A percentile compares a stretch with the other conserved stretches of the same genome.
Evolutionary conservation across 1,140 invertebrate species (phyloP).

Genomic region (Magallana ariakensis): DNA sequence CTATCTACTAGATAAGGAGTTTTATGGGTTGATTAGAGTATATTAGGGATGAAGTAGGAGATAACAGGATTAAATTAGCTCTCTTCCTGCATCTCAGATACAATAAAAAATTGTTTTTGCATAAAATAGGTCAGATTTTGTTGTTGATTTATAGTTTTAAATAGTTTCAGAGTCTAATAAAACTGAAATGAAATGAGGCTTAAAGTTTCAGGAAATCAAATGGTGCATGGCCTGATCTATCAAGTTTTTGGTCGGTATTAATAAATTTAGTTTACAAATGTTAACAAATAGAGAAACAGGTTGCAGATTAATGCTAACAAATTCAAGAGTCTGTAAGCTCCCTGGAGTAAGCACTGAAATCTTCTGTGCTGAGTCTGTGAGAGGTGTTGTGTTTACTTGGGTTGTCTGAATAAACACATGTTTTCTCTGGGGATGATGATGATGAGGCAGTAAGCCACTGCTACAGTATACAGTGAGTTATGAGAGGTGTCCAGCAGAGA

Average conservation of each 20-base stretch:
- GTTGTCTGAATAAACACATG: not conserved
- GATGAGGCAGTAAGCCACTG: constrained; percentile 4
- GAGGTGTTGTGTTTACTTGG: not conserved
- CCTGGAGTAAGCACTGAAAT: not conserved
- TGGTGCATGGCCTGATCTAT: no score
- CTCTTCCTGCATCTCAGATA: not conserved
- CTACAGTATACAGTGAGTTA: not conserved
- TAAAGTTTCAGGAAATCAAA: no score
- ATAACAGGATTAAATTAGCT: not conserved
- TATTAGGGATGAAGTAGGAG: not conserved
- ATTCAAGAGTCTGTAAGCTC: not conserved
- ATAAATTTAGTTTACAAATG: not conserved
- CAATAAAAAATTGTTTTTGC: not conserved
- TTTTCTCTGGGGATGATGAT: not conserved
- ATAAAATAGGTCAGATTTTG: no score
- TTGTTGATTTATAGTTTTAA: no score
- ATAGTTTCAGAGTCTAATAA: no score
- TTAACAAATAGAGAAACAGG: constrained; percentile 17
- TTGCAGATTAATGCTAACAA: not conserved
- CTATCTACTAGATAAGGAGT: no score
- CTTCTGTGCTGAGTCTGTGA: not conserved
- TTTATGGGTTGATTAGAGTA: constrained; percentile 6
- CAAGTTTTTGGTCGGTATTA: not conserved
- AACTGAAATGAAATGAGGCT: no score
- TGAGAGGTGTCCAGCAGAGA: not conserved